Evolutionary conservation across 2,113 vertebrate species (phyloP), one percentile per base, ranked within the genome.

Genomic region (Anarrhichthys ocellatus): DNA sequence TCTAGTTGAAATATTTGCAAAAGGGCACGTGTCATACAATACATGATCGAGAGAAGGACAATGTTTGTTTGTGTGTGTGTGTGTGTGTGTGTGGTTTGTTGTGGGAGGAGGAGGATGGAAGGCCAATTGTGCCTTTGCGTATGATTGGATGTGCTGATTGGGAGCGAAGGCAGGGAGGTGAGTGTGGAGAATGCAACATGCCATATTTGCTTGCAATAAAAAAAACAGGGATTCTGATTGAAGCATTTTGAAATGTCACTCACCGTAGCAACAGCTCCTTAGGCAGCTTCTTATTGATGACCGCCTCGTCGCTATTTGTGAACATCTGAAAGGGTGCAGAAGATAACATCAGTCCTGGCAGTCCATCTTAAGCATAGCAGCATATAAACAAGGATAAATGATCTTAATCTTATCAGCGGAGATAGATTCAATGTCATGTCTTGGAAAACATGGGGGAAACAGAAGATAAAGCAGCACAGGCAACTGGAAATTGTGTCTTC

Each of bases 251-350:
- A 86, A 75, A 83, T 0, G 44, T 85, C 72, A 88, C 94, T 95
- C 88, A 98, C 98, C 98, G 94, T 85, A 99, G 94, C 72, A 99
- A 94, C 87, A 99, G 96, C 91, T 99, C 98, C 94, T 99, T 99
- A 3, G 98, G 98, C 88, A 99, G 95, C 91, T 99, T 99, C 91
- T 99, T 99, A 94, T 99, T 99, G 94, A 99, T 99, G 68, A 95
- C 96, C 54, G 98, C 98, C 93, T 99, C 98, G 22, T 99, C 98
- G 0, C 96, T 99, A 95, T 97, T 99, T 91, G 98, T 98, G 96
- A 99, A 99, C 98, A 99, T 99, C 98, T 99, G 95, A 52, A 68
- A 93, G 18, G 20, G 54, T 48, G 44, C 61, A 78, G 50, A 86
- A 46, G 63, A 87, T 71, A 46, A 76, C 4, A 46, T 91, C 68